These are phyloP conservation scores for Albula goreensis DNA, from an alignment of 2,113 vertebrate genomes.

Conservation along the genomic window DNA sequence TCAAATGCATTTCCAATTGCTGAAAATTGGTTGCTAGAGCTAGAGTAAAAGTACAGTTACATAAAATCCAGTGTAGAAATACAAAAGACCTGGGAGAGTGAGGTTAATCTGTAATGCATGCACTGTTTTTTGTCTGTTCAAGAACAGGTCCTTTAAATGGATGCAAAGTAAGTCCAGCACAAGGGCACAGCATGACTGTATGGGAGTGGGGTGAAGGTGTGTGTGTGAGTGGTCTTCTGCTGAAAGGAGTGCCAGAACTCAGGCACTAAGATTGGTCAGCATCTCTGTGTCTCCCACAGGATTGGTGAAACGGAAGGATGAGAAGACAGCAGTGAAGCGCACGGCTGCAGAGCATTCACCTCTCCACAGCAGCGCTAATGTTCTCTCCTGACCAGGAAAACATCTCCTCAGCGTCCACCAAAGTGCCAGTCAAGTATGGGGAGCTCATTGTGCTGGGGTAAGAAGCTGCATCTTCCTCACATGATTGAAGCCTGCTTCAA, in stretches of 20 bases:
- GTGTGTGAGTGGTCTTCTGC: not conserved
- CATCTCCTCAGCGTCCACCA: conserved; percentile 88
- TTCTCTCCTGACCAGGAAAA: conserved; percentile 99
- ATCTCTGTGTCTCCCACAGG: not conserved
- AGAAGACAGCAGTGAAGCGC: not conserved
- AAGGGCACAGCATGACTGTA: not conserved
- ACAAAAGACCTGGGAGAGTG: no score
- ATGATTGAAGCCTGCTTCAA: no score
- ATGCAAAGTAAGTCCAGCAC: no score
- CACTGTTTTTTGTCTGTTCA: no score
- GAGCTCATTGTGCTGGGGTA: conserved; percentile 99
- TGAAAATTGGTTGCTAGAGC: no score
- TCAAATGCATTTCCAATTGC: no score
- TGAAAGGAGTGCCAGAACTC: not conserved
- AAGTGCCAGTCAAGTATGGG: conserved; percentile 98
- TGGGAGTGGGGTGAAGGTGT: not conserved
- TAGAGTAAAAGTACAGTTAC: no score
- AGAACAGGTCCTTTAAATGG: no score
- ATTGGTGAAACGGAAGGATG: not conserved
- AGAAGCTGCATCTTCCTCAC: conserved; percentile 51
- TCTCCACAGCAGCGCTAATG: conserved; percentile 82
- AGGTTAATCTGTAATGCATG: no score
- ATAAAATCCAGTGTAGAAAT: no score
- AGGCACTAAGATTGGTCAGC: not conserved
- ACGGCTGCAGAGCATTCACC: not conserved